These are phyloP conservation scores for Zaprionus tsacasi DNA, from an alignment of 1,140 invertebrate species.

Conservation along the genomic window DNA sequence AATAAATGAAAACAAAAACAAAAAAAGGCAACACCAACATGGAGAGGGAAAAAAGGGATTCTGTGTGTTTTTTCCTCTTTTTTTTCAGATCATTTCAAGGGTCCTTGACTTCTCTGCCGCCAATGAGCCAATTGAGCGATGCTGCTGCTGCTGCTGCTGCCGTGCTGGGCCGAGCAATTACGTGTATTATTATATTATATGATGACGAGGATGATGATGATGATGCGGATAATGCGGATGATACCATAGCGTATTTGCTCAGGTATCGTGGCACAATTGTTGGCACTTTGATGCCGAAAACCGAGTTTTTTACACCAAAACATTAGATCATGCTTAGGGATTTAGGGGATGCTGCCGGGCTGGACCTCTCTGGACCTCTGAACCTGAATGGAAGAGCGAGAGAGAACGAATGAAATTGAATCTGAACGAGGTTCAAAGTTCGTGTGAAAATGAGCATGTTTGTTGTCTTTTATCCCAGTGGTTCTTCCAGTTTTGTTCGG, in stretches of 20 bases:
- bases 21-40: constrained; percentile 8
- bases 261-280: constrained; percentile 59
- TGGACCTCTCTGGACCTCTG: not conserved
- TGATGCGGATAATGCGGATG: not conserved
- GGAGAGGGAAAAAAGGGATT: constrained; percentile 52
- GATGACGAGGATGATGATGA: not conserved
- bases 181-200: constrained; percentile 67
- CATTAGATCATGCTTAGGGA: constrained; percentile 57
- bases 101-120: constrained; percentile 73
- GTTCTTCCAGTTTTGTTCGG: constrained; percentile 39
- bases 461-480: constrained; percentile 33
- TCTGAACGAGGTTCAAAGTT: constrained; percentile 72
- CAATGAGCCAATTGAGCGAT: constrained; percentile 69
- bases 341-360: constrained; percentile 55
- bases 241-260: constrained; percentile 15
- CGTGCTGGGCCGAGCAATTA: constrained; percentile 59
- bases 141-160: constrained; percentile 37
- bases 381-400: constrained; percentile 40
- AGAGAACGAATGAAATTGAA: not conserved
- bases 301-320: constrained; percentile 78
- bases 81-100: constrained; percentile 77
- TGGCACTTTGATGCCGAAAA: constrained; percentile 78
- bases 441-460: constrained; percentile 75
- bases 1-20: constrained; percentile 68
- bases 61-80: constrained; percentile 34